These are phyloP conservation scores for Sitobion miscanthi DNA, from an alignment of 1,140 invertebrate genomes.

Conservation along the genomic window DNA sequence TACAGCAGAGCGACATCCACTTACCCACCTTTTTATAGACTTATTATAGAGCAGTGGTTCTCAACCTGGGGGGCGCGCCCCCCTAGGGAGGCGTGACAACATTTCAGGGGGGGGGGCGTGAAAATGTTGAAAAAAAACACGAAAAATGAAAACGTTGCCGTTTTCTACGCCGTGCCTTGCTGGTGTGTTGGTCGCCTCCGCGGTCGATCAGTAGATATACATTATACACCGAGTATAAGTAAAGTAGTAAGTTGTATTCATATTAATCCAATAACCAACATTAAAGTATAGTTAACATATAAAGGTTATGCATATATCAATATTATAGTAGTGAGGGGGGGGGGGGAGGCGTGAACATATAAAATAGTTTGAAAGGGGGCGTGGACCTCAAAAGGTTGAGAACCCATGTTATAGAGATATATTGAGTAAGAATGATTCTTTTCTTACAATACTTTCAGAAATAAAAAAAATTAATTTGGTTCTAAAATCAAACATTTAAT, in stretches of 20 bases:
- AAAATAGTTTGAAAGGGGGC: conserved; percentile 33
- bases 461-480: not conserved
- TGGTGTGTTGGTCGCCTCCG: no score
- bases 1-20: no score
- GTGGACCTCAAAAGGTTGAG: conserved; percentile 34
- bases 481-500: conserved; percentile 43
- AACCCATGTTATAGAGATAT: not conserved
- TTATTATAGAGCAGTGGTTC: not conserved
- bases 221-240: no score
- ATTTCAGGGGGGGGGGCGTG: no score
- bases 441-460: not conserved
- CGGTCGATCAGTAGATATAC: no score
- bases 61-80: not conserved
- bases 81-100: not conserved
- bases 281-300: conserved; percentile 14
- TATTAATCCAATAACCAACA: conserved; percentile 31
- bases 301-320: conserved; percentile 10
- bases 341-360: not conserved
- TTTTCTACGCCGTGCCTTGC: no score
- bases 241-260: conserved; percentile 8
- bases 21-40: no score
- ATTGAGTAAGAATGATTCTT: not conserved
- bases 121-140: no score
- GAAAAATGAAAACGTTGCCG: no score
- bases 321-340: not conserved